Conservation (phyloP, 2,797 vertebrate genomes). For the Anguilla pacifica region DNA sequence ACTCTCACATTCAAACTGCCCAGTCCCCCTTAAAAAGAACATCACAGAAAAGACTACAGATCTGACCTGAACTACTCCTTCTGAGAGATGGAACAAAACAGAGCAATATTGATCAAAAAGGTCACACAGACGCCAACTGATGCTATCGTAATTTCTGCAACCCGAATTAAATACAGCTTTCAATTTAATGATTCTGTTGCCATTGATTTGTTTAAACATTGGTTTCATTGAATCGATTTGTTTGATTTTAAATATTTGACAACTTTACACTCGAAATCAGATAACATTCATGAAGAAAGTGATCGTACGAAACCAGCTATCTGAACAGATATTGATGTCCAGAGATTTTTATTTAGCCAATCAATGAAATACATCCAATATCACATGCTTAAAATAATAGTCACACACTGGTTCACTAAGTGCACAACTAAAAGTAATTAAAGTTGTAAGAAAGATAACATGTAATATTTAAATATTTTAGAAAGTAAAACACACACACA, state of each 20-base stretch:
- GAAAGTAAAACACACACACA: background rate
- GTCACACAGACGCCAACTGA: background rate
- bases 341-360: background rate
- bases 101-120: background rate
- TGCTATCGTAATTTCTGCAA: background rate
- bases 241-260: background rate
- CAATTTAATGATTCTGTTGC: background rate
- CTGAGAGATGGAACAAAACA: background rate
- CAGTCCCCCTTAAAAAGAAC: slow-evolving; percentile 9
- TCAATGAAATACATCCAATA: background rate
- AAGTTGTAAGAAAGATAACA: background rate
- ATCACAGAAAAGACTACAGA: background rate
- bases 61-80: background rate
- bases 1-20: slow-evolving; percentile 33
- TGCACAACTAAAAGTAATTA: background rate
- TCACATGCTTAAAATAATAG: background rate
- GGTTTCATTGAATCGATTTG: background rate
- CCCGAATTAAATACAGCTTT: background rate
- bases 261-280: background rate
- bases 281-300: background rate
- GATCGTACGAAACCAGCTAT: background rate
- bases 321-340: background rate
- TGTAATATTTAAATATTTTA: background rate
- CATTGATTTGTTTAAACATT: background rate
- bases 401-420: too few relatives aligned